Base-by-base conservation (phyloP, 64 coral and sea anemone genomes). In the Pocillopora verrucosa region DNA sequence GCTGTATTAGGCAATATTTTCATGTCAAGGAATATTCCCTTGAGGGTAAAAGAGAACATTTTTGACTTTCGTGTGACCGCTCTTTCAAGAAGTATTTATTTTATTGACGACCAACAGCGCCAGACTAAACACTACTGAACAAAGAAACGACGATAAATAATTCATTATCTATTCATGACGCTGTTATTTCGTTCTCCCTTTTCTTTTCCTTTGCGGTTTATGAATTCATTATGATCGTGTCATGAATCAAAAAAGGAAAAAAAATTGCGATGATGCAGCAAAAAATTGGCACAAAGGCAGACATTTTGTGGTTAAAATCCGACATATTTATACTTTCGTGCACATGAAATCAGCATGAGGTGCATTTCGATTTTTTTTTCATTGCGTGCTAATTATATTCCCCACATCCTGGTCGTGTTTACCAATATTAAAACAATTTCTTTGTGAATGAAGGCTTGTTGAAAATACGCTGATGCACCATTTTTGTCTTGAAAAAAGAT, bases 371-470 rank as follows among this genome's bases (percentile, higher is more conserved):
- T 22, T 24, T 24, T 79, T 79, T 79, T 79, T 60, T 26, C 12
- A 10, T 60, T 79, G 77, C 77, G 77, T 79, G 77, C 77, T 79
- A 79, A 79, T 79, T 59, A 79, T 60, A 79, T 79, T 79, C 77
- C 22, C 57, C 16, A 59, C 56, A 26, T 79, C 51, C 51, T 59
- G 57, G 20, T 0, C 22, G 10, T 79, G 57, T 79, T 79, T 79
- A 60, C 77, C 77, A 79, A 79, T 34, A 79, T 34, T 59, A 60
- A 58, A 79, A 79, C 51, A 79, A 59, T 79, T 79, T 79, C 56
- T 59, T 59, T 79, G 12, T 26, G 30, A 30, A 30, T 79, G 51
- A 56, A 57, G 59, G 22, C 22, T 26, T 22, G 56, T 59, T 79
- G 77, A 79, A 60, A 77, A 79, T 79, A 59, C 77, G 11, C 56